These are phyloP conservation scores for Exocentrus adspersus DNA, from an alignment of 2,888 invertebrate genomes.

Conservation along the genomic window DNA sequence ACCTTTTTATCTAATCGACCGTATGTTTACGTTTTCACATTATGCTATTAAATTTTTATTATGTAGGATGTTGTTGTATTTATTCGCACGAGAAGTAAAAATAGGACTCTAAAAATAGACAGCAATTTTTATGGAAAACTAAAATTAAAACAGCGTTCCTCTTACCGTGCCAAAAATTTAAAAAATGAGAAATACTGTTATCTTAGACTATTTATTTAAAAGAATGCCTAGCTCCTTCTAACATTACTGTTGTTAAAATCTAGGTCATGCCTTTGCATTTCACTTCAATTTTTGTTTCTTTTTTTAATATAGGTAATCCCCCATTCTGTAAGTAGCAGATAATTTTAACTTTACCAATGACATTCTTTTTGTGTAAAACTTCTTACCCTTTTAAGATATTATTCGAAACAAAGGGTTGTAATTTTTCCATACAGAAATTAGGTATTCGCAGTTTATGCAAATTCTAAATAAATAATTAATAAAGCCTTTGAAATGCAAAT, in stretches of 20 bases:
- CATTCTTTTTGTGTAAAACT: too few species aligned
- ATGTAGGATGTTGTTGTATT: neutral
- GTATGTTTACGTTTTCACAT: constrained; percentile 22
- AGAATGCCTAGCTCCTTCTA: too few species aligned
- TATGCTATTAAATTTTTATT: constrained; percentile 4
- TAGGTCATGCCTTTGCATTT: neutral
- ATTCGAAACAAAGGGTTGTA: too few species aligned
- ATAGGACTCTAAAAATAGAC: neutral
- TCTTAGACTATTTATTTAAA: neutral
- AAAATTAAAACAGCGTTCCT: neutral
- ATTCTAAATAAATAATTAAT: neutral
- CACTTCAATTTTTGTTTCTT: too few species aligned
- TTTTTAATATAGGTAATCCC: too few species aligned
- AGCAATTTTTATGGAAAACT: neutral
- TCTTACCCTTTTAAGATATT: too few species aligned
- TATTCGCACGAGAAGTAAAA: neutral
- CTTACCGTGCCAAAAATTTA: neutral
- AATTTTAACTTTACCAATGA: too few species aligned
- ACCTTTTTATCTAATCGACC: constrained; percentile 23
- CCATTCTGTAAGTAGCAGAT: too few species aligned
- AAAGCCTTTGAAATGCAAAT: neutral
- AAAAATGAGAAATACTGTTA: neutral
- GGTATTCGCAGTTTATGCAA: neutral
- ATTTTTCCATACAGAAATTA: neutral
- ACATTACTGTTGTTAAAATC: neutral